phyloP scores from a whole-genome alignment of 1,140 invertebrate genomes.

The Cherax quadricarinatus region DNA sequence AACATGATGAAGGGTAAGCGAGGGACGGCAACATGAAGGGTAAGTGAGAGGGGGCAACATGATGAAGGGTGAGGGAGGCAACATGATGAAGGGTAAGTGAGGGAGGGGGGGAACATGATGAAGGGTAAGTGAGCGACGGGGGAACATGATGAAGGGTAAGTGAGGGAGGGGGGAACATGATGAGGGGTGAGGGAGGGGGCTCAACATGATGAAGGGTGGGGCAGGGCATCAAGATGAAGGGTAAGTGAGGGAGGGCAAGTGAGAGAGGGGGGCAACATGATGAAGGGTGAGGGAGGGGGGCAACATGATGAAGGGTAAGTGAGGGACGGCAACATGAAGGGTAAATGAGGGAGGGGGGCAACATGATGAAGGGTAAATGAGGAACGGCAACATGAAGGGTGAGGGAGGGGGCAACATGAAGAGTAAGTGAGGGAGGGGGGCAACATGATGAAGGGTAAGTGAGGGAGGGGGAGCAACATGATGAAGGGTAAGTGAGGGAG shows the following conservation, averaged over 20 bases:
- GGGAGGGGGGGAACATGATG: too few species aligned
- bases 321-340: neutral
- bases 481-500: too few species aligned
- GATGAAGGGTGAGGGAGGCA: too few species aligned
- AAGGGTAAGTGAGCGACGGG: too few species aligned
- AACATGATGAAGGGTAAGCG: neutral
- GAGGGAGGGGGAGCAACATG: too few species aligned
- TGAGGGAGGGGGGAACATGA: neutral
- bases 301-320: neutral
- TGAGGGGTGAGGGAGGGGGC: neutral
- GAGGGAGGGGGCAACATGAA: too few species aligned
- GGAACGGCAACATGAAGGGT: too few species aligned
- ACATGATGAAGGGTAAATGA: neutral
- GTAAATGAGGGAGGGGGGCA: too few species aligned
- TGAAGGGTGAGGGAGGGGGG: neutral
- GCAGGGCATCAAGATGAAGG: too few species aligned
- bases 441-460: too few species aligned
- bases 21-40: too few species aligned
- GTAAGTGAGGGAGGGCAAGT: neutral
- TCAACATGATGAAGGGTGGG: neutral
- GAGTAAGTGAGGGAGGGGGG: too few species aligned
- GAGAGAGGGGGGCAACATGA: neutral
- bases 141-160: neutral
- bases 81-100: neutral
- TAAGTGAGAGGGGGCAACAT: neutral